Base-by-base conservation (phyloP, 2,797 vertebrate species). In the Atherinosoma microstoma region DNA sequence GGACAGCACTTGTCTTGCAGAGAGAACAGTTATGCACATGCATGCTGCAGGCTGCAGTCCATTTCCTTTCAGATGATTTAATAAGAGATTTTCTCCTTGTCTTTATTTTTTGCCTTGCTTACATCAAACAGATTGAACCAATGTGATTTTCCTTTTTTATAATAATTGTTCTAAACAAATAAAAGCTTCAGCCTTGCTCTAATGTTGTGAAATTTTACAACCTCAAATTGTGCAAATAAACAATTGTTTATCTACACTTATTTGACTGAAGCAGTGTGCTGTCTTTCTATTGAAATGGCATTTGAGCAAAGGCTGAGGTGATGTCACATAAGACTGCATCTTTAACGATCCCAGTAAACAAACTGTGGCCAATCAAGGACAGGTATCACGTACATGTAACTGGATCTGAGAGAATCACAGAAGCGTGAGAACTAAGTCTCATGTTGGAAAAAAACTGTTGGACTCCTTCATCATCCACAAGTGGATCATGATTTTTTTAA, bases 301-400 rank as follows among this genome's bases (percentile, higher is more conserved):
- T 58, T 35, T 75, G 20, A n/a, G 42, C 29, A 47, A 12, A 42
- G 40, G 34, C 61, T 22, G 34, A 51, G 67, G 80, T 87, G 64
- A 90, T 79, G 66, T 87, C 71, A 81, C 64, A 30, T 34, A 61
- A 35, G 27, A 66, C 85, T 87, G 77, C 76, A 90, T 89, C 73
- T 89, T 87, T 87, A 82, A 89, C 35, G 24, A 80, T 78, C 54
- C 72, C 70, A 72, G 84, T 86, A 84, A 78, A 83, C 81, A 92
- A 89, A 91, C 85, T 84, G 85, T 67, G 69, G 77, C 81, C 66
- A 85, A 74, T 89, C 83, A 79, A 78, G 80, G 64, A 59, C 58
- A 27, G 67, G 78, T 80, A 86, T 91, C 86, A 15, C 69, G 75
- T 89, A 71, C 83, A 70, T 53, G 91, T 84, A 89, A 93, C 78